phyloP scores from a whole-genome alignment of 2,797 vertebrate species.

The Uromys caudimaculatus region DNA sequence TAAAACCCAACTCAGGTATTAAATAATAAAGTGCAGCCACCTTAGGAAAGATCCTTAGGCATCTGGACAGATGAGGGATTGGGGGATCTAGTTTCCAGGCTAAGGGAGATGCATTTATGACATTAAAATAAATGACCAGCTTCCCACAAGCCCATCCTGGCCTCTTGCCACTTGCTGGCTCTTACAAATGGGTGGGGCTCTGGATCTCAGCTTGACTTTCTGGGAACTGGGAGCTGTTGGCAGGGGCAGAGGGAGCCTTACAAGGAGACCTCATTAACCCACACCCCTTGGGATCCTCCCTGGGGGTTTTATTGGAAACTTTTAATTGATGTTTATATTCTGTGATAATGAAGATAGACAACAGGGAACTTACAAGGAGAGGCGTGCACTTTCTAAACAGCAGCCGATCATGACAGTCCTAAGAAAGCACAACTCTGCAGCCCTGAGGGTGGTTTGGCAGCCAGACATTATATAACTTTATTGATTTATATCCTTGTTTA shows the following conservation, averaged over 20 bases:
- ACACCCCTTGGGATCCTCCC: neutral
- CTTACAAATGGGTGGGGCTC: neutral
- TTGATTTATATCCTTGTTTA: neutral
- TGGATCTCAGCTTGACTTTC: neutral
- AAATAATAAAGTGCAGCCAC: neutral
- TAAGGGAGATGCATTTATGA: neutral
- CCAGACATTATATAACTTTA: neutral
- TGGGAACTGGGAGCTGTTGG: too few relatives aligned
- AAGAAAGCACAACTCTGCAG: neutral
- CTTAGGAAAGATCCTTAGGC: neutral
- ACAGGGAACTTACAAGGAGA: neutral
- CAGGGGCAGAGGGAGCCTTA: neutral
- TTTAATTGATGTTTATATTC: neutral
- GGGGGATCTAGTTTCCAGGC: neutral
- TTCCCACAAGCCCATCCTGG: neutral
- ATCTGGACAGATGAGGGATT: neutral
- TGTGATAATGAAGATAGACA: neutral
- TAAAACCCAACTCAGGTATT: neutral
- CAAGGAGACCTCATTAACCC: neutral
- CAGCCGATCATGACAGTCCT: neutral
- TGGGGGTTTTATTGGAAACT: neutral
- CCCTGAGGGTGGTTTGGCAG: neutral
- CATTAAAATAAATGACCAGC: neutral
- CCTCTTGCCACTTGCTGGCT: neutral
- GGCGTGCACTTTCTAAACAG: neutral